Conservation (phyloP, 2,113 vertebrate genomes). For the Lethenteron reissneri region DNA sequence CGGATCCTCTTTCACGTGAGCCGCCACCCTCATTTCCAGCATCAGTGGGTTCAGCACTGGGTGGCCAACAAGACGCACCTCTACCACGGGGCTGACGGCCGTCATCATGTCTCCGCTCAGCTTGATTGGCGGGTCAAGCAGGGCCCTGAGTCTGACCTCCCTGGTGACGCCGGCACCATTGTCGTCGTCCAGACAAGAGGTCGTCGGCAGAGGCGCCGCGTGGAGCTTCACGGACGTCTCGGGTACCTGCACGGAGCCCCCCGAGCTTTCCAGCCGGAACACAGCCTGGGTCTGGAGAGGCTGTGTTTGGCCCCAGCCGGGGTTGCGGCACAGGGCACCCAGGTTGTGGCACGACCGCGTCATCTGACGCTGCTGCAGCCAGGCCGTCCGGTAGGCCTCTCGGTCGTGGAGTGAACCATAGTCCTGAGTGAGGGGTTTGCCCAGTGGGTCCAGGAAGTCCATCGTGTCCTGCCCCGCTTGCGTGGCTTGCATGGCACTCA, state of each 20-base stretch:
- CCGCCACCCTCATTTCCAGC: conserved; percentile 69
- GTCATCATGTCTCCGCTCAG: conserved; percentile 67
- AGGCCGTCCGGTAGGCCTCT: conserved; percentile 73
- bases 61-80: conserved; percentile 76
- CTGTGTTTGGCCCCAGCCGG: conserved; percentile 88
- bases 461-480: no score
- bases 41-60: conserved; percentile 45
- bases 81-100: conserved; percentile 63
- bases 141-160: conserved; percentile 67
- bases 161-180: conserved; percentile 48
- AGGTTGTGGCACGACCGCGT: conserved; percentile 81
- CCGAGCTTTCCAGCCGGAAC: conserved; percentile 61
- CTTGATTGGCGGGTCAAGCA: conserved; percentile 65
- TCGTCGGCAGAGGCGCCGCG: conserved; percentile 20
- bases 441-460: no score
- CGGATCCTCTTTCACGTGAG: conserved; percentile 41
- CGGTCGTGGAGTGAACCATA: conserved; percentile 14
- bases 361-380: conserved; percentile 76
- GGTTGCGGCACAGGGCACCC: conserved; percentile 65
- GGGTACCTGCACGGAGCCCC: conserved; percentile 63
- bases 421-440: no score
- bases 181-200: conserved; percentile 29
- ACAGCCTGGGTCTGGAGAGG: conserved; percentile 69
- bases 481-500: conserved; percentile 55
- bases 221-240: conserved; percentile 66